Evolutionary conservation across 2,797 vertebrate genomes (phyloP).

Genomic region (Pterois miles): DNA sequence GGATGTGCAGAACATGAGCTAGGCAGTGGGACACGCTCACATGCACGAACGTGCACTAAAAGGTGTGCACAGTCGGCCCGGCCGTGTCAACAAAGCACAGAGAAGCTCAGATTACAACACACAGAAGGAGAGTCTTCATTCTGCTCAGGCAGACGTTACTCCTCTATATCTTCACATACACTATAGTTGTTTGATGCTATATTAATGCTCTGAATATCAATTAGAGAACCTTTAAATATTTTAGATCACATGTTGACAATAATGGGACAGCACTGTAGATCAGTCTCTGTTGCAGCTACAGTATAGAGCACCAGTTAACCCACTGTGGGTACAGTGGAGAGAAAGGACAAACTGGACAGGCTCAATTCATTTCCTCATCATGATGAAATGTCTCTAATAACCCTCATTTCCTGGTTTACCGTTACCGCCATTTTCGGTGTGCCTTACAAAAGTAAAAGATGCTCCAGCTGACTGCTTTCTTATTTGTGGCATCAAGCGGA

Average conservation of each 20-base stretch:
- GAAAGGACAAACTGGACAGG: neutral
- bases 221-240: neutral
- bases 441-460: constrained; percentile 17
- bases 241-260: neutral
- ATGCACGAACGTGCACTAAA: too few relatives aligned
- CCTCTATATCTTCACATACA: too few relatives aligned
- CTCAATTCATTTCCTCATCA: constrained; percentile 17
- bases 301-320: neutral
- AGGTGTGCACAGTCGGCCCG: too few relatives aligned
- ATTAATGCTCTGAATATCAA: too few relatives aligned
- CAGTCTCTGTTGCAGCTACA: neutral
- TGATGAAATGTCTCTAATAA: constrained; percentile 2
- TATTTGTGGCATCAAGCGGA: constrained; percentile 50
- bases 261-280: neutral
- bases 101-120: too few relatives aligned
- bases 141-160: too few relatives aligned
- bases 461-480: constrained; percentile 32
- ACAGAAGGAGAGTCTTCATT: too few relatives aligned
- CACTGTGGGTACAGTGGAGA: neutral
- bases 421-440: neutral
- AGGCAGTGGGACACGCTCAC: too few relatives aligned
- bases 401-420: neutral
- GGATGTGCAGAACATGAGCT: too few relatives aligned
- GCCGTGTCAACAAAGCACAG: too few relatives aligned
- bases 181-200: too few relatives aligned